These are phyloP conservation scores for Drepana arcuata DNA, from an alignment of 1,140 invertebrate species.

Conservation along the genomic window DNA sequence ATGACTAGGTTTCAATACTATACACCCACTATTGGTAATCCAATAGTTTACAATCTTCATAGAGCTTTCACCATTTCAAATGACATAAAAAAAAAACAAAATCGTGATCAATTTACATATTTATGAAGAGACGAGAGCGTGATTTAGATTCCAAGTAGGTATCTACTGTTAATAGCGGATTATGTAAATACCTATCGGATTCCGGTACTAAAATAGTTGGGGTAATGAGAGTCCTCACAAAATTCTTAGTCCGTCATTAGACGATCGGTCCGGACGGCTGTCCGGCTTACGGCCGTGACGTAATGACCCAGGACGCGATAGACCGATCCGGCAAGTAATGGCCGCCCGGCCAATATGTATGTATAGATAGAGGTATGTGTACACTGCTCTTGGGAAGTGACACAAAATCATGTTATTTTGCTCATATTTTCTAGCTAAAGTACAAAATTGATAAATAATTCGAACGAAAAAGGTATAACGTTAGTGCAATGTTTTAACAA, in stretches of 20 bases:
- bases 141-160: too few relatives aligned
- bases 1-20: too few relatives aligned
- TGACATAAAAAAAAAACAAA: neutral
- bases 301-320: conserved; percentile 22
- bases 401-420: neutral
- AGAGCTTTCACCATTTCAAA: neutral
- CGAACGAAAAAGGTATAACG: neutral
- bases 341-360: conserved; percentile 37
- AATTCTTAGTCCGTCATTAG: conserved; percentile 35
- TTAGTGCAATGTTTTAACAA: neutral
- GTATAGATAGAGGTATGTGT: conserved; percentile 4
- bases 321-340: conserved; percentile 27
- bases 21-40: too few relatives aligned
- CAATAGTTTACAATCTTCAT: too few relatives aligned
- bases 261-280: conserved; percentile 17
- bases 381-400: conserved; percentile 9
- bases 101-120: neutral
- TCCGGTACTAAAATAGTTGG: conserved; percentile 3
- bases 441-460: neutral
- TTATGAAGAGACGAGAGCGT: neutral
- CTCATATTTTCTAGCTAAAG: neutral
- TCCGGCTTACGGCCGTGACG: conserved; percentile 11
- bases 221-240: conserved; percentile 31
- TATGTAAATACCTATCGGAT: neutral
- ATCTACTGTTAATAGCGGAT: neutral